phyloP scores from a whole-genome alignment of 2,888 invertebrate genomes.

The Eilema sororculum region DNA sequence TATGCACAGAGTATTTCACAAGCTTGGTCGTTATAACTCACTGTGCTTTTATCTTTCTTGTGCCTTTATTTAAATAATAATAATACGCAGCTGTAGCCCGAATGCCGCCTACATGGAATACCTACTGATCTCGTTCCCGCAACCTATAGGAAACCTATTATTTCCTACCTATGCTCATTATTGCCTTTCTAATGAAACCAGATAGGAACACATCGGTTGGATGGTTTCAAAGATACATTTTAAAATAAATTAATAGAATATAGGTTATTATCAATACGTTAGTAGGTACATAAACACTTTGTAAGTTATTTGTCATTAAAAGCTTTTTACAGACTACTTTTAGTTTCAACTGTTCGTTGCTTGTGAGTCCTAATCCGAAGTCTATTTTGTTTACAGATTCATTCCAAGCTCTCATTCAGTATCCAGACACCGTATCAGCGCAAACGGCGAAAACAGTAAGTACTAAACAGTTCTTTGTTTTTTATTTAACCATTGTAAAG shows the following conservation, averaged over 20 bases:
- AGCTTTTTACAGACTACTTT: constrained; percentile 27
- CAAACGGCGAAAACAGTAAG: constrained; percentile 98
- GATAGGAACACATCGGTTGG: not conserved
- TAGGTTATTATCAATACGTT: not conserved
- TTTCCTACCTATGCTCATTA: not conserved
- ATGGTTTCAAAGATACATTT: too few relatives aligned
- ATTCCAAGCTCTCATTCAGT: constrained; percentile 99
- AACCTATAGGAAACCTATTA: not conserved
- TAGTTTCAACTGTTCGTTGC: constrained; percentile 40
- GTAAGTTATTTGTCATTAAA: constrained; percentile 9
- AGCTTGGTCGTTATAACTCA: not conserved
- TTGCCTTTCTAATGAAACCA: not conserved
- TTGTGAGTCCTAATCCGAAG: constrained; percentile 40
- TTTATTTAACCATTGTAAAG: constrained; percentile 79
- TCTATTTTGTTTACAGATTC: constrained; percentile 90
- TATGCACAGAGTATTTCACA: not conserved
- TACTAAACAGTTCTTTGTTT: constrained; percentile 79
- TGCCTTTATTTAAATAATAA: not conserved
- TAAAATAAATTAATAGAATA: too few relatives aligned
- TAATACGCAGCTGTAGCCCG: not conserved
- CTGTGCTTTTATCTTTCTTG: not conserved
- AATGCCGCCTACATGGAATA: too few relatives aligned
- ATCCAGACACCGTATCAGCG: constrained; percentile 98
- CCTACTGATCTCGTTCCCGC: not conserved
- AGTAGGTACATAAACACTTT: not conserved